These are phyloP conservation scores for Aspidiotus rigidus DNA, from an alignment of 2,888 invertebrate genomes.

Conservation along the genomic window DNA sequence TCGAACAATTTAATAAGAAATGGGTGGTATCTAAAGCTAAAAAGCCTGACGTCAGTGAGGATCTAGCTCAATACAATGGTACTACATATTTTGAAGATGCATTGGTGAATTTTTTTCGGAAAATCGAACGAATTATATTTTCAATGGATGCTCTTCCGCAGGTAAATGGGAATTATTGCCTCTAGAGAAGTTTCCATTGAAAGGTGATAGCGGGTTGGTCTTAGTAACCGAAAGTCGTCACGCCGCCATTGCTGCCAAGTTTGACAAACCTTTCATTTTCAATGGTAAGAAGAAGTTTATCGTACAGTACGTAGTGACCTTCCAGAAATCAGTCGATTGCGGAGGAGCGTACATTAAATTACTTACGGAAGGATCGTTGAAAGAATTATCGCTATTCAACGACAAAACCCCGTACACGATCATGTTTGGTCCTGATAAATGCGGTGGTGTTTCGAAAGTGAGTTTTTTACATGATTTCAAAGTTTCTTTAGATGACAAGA, in stretches of 20 bases:
- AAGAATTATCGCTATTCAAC: conserved; percentile 71
- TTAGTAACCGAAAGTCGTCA: conserved; percentile 92
- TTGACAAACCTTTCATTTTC: conserved; percentile 57
- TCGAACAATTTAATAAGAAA: conserved; percentile 57
- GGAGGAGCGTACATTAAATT: conserved; percentile 97
- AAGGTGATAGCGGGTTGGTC: conserved; percentile 77
- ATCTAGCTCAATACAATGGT: conserved; percentile 92
- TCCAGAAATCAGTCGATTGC: conserved; percentile 95
- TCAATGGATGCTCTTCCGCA: conserved; percentile 38
- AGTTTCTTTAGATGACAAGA: not conserved
- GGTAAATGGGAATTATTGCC: conserved; percentile 62
- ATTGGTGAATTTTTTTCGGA: not conserved
- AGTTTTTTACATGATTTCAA: not conserved
- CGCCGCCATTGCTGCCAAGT: conserved; percentile 47
- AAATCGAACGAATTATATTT: not conserved
- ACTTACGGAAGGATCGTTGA: conserved; percentile 60
- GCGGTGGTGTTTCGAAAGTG: conserved; percentile 90
- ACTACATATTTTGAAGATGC: conserved; percentile 38
- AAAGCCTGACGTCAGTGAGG: conserved; percentile 75
- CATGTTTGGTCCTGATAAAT: conserved; percentile 99
- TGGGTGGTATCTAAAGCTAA: conserved; percentile 88
- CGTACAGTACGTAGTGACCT: conserved; percentile 87
- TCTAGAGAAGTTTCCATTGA: conserved; percentile 65
- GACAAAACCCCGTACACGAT: conserved; percentile 97
- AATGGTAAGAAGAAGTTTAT: conserved; percentile 48